Conservation (phyloP, 2,888 invertebrate genomes). For the Aspidiotus destructor region DNA sequence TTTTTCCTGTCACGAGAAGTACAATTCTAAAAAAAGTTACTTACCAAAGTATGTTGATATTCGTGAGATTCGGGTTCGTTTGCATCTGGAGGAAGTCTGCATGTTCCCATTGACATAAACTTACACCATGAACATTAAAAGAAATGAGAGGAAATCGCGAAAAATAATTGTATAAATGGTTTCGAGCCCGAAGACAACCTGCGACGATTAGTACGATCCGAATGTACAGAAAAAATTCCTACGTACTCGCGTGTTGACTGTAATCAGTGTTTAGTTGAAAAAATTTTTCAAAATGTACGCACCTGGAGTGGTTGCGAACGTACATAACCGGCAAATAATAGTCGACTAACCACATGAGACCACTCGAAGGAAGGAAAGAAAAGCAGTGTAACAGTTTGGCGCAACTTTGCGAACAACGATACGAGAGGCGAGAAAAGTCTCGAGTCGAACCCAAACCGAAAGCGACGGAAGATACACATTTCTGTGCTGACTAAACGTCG, state of each 20-base stretch:
- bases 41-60: conserved; percentile 27
- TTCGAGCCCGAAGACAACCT: no score
- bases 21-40: not conserved
- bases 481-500: no score
- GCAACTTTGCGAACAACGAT: not conserved
- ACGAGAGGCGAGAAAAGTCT: not conserved
- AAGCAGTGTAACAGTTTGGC: conserved; percentile 1
- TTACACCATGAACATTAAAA: conserved; percentile 5
- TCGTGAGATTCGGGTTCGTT: conserved; percentile 14
- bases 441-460: no score
- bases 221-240: no score
- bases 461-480: no score
- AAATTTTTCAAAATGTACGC: not conserved
- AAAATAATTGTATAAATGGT: no score
- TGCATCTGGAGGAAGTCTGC: conserved; percentile 19
- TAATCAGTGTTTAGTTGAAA: not conserved
- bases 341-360: no score
- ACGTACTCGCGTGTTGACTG: no score
- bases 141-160: no score
- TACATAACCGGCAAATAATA: not conserved
- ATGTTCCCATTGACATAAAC: conserved; percentile 15
- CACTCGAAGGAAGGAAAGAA: conserved; percentile 1
- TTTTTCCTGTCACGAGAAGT: not conserved
- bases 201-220: no score
- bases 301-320: conserved; percentile 2